Conservation (phyloP, 2,888 invertebrate genomes). For the Cephus pygmeus region DNA sequence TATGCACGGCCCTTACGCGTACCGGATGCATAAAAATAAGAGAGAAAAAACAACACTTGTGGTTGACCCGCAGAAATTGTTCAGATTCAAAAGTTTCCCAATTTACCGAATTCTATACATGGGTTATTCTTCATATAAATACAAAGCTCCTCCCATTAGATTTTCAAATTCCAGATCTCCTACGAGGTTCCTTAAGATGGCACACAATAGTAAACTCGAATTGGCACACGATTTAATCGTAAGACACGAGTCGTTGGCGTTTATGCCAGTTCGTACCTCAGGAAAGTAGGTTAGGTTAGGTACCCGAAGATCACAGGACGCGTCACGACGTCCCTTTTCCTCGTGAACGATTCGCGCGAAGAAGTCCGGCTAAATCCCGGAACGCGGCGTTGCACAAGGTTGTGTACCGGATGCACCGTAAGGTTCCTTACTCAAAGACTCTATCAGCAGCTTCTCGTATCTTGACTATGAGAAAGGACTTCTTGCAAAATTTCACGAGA, state of each 20-base stretch:
- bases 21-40: not conserved
- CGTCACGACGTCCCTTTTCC: not conserved
- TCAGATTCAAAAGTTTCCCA: not conserved
- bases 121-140: not conserved
- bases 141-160: not conserved
- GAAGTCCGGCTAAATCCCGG: not conserved
- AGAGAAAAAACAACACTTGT: not conserved
- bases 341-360: not conserved
- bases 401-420: not conserved
- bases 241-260: not conserved
- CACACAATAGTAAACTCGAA: not conserved
- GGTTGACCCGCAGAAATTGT: too few relatives aligned
- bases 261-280: not conserved
- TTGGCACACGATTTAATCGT: not conserved
- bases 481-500: slow-evolving; percentile 59
- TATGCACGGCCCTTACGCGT: not conserved
- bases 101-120: not conserved
- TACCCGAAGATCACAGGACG: not conserved
- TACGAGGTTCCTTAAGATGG: not conserved
- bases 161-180: not conserved
- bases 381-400: not conserved
- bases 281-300: not conserved
- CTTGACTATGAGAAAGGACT: slow-evolving; percentile 60
- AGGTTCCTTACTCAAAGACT: slow-evolving; percentile 52
- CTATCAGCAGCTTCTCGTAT: slow-evolving; percentile 58